Percentiles rank a stretch among this genome's conserved stretches.
These are phyloP conservation scores for Deroplatys truncata DNA, from an alignment of 2,888 invertebrate species.

Conservation along the genomic window DNA sequence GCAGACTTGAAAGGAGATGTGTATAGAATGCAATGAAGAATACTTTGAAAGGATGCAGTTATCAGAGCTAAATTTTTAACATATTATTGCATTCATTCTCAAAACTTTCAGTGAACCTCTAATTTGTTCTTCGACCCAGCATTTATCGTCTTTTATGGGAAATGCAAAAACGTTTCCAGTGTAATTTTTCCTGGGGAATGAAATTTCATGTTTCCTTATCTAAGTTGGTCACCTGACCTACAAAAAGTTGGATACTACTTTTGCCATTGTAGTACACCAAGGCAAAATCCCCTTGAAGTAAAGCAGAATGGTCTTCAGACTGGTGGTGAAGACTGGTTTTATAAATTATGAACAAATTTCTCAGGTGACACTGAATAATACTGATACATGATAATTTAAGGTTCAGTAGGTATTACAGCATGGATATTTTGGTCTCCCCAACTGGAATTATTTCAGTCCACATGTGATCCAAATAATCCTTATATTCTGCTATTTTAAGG, in stretches of 20 bases:
- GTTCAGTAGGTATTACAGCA: not conserved
- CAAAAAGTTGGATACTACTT: not conserved
- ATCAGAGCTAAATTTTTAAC: no score
- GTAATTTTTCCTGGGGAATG: not conserved
- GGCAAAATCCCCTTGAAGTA: conserved; percentile 2
- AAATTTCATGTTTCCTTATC: not conserved
- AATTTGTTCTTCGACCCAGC: conserved; percentile 8
- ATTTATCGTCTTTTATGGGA: not conserved
- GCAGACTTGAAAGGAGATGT: no score
- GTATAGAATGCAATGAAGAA: no score
- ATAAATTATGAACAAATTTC: not conserved
- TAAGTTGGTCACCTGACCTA: not conserved
- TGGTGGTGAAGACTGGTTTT: not conserved
- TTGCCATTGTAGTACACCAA: not conserved
- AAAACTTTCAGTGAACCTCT: no score
- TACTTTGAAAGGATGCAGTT: no score
- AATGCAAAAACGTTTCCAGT: not conserved
- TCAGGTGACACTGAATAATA: no score
- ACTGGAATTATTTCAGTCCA: no score
- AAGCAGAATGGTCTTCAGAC: not conserved
- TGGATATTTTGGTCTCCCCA: not conserved
- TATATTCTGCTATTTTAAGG: no score
- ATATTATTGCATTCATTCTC: no score
- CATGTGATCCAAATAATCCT: no score
- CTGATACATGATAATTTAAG: not conserved